Evolutionary conservation across 2,113 vertebrate species (phyloP).

Genomic region (Eublepharis macularius): DNA sequence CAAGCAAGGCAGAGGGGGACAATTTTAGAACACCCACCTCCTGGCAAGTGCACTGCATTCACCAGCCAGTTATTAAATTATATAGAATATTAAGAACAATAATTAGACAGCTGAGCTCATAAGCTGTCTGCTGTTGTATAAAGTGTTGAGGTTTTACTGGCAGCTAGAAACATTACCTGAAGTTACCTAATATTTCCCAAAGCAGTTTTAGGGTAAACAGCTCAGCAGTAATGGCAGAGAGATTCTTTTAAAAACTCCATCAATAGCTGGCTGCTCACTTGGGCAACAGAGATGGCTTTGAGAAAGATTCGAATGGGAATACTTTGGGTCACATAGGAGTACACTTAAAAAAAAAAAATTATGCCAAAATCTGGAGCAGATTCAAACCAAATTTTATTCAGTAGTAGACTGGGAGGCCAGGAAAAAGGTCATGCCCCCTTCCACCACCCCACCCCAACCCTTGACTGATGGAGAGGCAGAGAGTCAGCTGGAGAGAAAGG

Average conservation of each 20-base stretch:
- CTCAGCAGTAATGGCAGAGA: conserved; percentile 12
- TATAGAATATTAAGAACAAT: conserved; percentile 49
- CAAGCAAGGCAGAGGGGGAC: conserved; percentile 39
- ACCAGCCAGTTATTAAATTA: conserved; percentile 50
- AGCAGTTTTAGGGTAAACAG: neutral
- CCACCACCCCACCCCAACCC: too few relatives aligned
- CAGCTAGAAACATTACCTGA: conserved; percentile 54
- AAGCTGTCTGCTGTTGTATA: conserved; percentile 35
- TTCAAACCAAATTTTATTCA: neutral
- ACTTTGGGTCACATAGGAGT: neutral
- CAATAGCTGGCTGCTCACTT: conserved; percentile 14
- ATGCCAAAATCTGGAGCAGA: neutral
- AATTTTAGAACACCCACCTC: conserved; percentile 42
- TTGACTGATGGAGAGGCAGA: too few relatives aligned
- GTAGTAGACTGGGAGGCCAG: too few relatives aligned
- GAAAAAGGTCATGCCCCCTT: too few relatives aligned
- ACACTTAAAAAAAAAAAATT: neutral
- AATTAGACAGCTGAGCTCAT: conserved; percentile 58
- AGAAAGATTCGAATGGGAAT: neutral
- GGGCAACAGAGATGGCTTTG: neutral
- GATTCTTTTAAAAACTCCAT: neutral
- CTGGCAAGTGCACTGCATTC: conserved; percentile 30
- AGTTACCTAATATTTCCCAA: conserved; percentile 35
- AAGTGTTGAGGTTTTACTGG: conserved; percentile 45
- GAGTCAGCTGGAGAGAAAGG: too few relatives aligned